A percentile compares a stretch with the other conserved stretches of the same genome.
phyloP scores from a whole-genome alignment of 1,140 invertebrate genomes.

The Dufourea novaeangliae region DNA sequence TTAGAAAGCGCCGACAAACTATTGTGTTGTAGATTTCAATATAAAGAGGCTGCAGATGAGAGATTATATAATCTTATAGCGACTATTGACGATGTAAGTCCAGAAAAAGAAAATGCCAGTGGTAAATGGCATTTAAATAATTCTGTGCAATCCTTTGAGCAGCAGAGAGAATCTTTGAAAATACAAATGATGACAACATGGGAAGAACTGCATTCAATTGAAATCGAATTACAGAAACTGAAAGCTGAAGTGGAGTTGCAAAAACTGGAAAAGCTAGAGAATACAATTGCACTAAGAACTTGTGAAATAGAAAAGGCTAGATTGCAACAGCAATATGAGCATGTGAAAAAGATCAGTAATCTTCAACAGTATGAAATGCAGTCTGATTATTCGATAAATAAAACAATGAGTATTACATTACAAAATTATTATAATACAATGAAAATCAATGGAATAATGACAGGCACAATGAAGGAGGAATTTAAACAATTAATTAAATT shows the following conservation, averaged over 20 bases:
- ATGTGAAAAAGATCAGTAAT: conserved; percentile 72
- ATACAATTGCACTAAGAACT: conserved; percentile 51
- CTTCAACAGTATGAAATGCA: conserved; percentile 75
- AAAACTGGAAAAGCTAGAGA: conserved; percentile 59
- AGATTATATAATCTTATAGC: conserved; percentile 77
- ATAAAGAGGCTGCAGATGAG: conserved; percentile 79
- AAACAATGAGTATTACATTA: conserved; percentile 70
- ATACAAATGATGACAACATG: conserved; percentile 73
- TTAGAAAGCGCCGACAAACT: conserved; percentile 78
- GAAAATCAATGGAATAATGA: conserved; percentile 70
- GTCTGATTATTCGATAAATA: conserved; percentile 69
- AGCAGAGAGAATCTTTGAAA: conserved; percentile 77
- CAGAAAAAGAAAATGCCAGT: conserved; percentile 77
- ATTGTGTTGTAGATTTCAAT: conserved; percentile 76
- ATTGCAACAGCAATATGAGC: conserved; percentile 72
- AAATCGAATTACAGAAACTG: conserved; percentile 65
- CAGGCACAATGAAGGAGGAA: conserved; percentile 74
- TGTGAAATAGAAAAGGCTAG: conserved; percentile 68
- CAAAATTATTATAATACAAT: conserved; percentile 76
- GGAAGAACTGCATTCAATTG: conserved; percentile 72
- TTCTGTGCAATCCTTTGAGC: conserved; percentile 77
- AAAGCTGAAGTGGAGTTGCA: conserved; percentile 61
- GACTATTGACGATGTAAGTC: conserved; percentile 52
- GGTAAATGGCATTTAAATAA: conserved; percentile 79
- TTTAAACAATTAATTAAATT: conserved; percentile 77